Conservation (phyloP, 2,888 invertebrate genomes). For the Strigamia maritima region DNA sequence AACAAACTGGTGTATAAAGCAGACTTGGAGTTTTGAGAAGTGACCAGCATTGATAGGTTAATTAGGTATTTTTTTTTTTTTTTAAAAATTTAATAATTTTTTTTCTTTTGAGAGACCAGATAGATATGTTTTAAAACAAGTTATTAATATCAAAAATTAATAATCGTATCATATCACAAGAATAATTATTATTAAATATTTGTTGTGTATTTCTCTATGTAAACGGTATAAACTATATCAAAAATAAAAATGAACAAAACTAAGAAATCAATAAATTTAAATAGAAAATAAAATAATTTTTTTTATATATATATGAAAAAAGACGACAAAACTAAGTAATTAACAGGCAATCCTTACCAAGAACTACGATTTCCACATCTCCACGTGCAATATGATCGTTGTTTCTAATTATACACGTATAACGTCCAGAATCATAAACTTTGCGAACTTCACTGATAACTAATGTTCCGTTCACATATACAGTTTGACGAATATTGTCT, state of each 20-base stretch:
- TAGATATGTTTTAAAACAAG: not conserved
- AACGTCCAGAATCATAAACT: constrained; percentile 36
- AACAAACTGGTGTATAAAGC: constrained; percentile 21
- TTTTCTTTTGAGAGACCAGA: constrained; percentile 20
- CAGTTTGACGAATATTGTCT: constrained; percentile 53
- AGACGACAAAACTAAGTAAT: constrained; percentile 35
- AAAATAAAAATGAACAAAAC: constrained; percentile 8
- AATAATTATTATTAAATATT: constrained; percentile 22
- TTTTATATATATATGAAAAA: constrained; percentile 29
- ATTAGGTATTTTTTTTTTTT: not conserved
- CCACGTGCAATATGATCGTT: constrained; percentile 36
- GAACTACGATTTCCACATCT: constrained; percentile 39
- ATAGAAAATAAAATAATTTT: constrained; percentile 18
- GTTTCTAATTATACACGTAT: constrained; percentile 38
- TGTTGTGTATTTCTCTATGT: constrained; percentile 34
- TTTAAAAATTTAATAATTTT: not conserved
- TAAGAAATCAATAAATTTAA: not conserved
- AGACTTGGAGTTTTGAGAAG: constrained; percentile 32
- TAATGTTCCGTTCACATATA: constrained; percentile 54
- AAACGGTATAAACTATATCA: constrained; percentile 33
- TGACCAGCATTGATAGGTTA: constrained; percentile 32
- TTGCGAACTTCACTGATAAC: constrained; percentile 47
- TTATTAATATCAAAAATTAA: constrained; percentile 13
- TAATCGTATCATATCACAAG: not conserved
- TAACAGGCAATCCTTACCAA: constrained; percentile 39